Conservation (phyloP, 2,113 vertebrate species). For the Oreochromis aureus region DNA sequence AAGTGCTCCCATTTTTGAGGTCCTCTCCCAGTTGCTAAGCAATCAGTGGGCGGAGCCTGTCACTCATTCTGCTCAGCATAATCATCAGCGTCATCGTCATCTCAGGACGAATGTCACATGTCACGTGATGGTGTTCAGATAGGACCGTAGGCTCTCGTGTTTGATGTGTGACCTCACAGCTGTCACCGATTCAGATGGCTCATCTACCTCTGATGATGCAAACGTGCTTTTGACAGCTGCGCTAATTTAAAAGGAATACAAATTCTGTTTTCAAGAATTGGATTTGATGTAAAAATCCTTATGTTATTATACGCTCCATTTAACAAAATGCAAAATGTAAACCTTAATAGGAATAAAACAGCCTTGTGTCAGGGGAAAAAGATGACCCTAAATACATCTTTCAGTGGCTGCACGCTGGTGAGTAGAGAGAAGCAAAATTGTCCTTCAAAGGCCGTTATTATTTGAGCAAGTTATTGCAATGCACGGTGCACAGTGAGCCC, state of each 20-base stretch:
- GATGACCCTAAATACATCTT: conserved; percentile 57
- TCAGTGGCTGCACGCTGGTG: conserved; percentile 42
- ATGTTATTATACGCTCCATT: not conserved
- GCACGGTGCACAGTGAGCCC: conserved; percentile 47
- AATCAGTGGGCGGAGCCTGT: not conserved
- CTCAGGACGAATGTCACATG: not conserved
- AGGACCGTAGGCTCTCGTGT: not conserved
- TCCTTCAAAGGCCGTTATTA: conserved; percentile 64
- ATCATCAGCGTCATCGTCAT: not conserved
- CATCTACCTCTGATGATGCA: not conserved
- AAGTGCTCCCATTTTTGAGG: not conserved
- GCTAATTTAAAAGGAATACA: not conserved
- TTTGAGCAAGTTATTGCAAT: conserved; percentile 65
- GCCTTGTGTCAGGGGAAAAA: conserved; percentile 27
- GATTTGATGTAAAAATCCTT: not conserved
- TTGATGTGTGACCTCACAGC: not conserved
- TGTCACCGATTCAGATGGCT: not conserved
- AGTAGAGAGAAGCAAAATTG: conserved; percentile 50
- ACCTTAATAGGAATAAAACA: not conserved
- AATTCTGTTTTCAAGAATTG: not conserved
- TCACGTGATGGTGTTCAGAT: not conserved
- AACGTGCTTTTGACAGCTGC: not conserved
- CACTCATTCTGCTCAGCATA: not conserved
- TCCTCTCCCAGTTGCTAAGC: not conserved
- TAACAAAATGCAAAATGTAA: conserved; percentile 22